phyloP scores from a whole-genome alignment of 2,113 vertebrate genomes.

The Cephalopholis sonnerati region DNA sequence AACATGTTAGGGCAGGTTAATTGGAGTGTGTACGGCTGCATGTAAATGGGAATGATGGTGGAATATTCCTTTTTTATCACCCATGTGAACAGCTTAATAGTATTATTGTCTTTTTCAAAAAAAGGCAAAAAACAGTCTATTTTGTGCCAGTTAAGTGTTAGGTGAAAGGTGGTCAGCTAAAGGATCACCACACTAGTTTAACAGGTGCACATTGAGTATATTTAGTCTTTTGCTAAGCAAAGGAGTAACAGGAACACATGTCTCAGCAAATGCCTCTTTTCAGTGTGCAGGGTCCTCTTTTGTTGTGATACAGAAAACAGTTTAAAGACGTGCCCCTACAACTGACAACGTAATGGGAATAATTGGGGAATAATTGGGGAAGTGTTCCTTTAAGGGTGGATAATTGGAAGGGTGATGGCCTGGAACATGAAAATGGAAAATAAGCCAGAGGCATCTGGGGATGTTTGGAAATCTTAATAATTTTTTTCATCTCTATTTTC shows the following conservation, averaged over 20 bases:
- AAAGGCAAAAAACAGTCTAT: too few species aligned
- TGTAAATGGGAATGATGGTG: too few species aligned
- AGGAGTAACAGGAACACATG: not conserved
- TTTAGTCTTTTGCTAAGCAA: not conserved
- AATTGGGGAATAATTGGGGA: not conserved
- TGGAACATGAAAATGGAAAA: slow-evolving; percentile 83
- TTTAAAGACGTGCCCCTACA: not conserved
- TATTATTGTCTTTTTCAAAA: too few species aligned
- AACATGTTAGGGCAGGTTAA: too few species aligned
- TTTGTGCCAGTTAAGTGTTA: too few species aligned
- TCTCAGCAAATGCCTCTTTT: not conserved
- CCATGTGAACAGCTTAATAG: too few species aligned
- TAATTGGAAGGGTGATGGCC: slow-evolving; percentile 28
- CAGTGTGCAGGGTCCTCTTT: not conserved
- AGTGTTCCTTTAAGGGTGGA: not conserved
- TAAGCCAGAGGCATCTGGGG: slow-evolving; percentile 87
- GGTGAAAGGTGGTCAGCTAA: not conserved
- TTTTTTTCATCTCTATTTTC: not conserved
- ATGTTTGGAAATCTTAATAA: slow-evolving; percentile 82
- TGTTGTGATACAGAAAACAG: not conserved
- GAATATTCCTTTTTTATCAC: too few species aligned
- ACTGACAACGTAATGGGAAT: not conserved
- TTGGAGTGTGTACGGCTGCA: too few species aligned
- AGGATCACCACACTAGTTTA: not conserved
- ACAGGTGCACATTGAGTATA: not conserved